A percentile compares a stretch with the other conserved stretches of the same genome.
Conservation (phyloP, 2,797 vertebrate species). For the Ptychadena robeensis region DNA sequence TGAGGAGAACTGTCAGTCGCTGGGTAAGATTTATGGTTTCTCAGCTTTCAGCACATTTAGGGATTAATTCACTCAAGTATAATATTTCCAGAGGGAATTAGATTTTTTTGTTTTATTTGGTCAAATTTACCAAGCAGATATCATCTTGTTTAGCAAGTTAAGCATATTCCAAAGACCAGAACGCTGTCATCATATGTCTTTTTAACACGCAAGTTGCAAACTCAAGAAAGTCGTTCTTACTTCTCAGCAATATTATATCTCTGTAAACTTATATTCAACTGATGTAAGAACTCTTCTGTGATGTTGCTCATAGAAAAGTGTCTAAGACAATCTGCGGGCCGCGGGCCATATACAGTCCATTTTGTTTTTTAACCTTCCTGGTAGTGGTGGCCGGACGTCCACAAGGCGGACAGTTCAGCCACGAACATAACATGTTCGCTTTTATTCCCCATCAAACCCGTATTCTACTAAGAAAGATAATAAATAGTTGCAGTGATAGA, state of each 20-base stretch:
- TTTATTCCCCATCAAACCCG: no score
- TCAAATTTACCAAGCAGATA: slow-evolving; percentile 26
- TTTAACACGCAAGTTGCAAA: background rate
- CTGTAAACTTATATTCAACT: no score
- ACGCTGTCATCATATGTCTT: background rate
- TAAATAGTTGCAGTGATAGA: no score
- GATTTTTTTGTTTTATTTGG: slow-evolving; percentile 44
- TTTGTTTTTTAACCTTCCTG: no score
- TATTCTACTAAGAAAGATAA: no score
- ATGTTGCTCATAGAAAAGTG: no score
- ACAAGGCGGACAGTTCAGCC: no score
- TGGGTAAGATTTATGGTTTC: slow-evolving; percentile 28
- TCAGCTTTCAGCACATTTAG: slow-evolving; percentile 31
- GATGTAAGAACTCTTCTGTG: no score
- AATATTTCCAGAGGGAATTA: slow-evolving; percentile 36
- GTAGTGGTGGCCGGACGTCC: no score
- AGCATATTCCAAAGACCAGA: background rate
- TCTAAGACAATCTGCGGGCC: no score
- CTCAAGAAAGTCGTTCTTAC: background rate
- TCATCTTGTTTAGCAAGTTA: slow-evolving; percentile 15
- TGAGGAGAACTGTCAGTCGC: slow-evolving; percentile 46
- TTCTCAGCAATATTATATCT: background rate
- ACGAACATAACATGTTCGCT: no score
- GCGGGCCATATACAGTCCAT: no score
- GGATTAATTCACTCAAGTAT: slow-evolving; percentile 36